Evolutionary conservation across 2,113 vertebrate genomes (phyloP).

Genomic region (Crotalus viridis): DNA sequence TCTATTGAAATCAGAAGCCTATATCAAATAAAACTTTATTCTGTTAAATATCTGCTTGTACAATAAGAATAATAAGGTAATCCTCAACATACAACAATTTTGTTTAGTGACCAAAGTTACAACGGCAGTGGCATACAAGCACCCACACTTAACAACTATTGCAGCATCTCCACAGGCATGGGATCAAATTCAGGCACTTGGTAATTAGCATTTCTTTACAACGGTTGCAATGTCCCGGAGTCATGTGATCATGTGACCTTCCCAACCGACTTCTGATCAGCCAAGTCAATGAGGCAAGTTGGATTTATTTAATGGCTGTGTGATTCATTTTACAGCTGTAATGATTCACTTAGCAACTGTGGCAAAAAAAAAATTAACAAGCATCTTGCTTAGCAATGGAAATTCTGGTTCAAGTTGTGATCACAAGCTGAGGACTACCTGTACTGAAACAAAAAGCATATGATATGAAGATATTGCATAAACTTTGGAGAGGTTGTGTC

Average conservation of each 20-base stretch:
- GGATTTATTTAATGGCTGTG: too few relatives aligned
- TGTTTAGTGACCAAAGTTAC: too few relatives aligned
- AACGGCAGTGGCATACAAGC: too few relatives aligned
- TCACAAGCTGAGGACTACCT: background rate
- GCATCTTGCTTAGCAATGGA: background rate
- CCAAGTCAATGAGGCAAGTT: too few relatives aligned
- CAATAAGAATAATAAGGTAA: background rate
- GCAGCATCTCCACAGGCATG: too few relatives aligned
- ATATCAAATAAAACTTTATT: background rate
- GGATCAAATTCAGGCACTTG: too few relatives aligned
- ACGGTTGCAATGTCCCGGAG: too few relatives aligned
- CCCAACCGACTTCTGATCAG: too few relatives aligned
- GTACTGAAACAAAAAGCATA: background rate
- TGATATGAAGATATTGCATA: background rate
- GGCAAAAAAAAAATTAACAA: background rate
- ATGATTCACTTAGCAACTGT: background rate
- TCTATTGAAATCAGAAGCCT: background rate
- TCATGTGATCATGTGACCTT: too few relatives aligned
- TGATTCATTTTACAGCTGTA: too few relatives aligned
- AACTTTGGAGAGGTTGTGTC: background rate
- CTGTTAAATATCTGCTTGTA: background rate
- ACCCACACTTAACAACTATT: too few relatives aligned
- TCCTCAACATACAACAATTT: background rate
- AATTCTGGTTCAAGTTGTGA: background rate
- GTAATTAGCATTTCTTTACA: too few relatives aligned